Conservation (phyloP, 1,140 invertebrate genomes). For the Dolichoris vasculosae region DNA sequence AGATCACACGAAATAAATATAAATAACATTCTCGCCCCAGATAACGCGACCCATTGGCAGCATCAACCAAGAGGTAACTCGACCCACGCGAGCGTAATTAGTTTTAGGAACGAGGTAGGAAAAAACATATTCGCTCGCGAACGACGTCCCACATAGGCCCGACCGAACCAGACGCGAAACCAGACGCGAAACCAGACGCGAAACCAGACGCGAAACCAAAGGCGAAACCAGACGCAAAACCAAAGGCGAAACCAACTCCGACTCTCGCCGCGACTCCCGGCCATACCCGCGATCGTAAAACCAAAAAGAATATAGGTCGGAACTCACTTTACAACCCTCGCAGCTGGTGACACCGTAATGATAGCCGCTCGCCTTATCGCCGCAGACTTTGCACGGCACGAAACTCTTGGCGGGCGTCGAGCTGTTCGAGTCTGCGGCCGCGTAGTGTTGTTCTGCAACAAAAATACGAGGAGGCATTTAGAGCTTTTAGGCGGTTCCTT, state of each 20-base stretch:
- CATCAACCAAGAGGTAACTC: not conserved
- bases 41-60: not conserved
- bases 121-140: not conserved
- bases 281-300: not conserved
- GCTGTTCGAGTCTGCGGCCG: constrained; percentile 85
- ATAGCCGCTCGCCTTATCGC: constrained; percentile 98
- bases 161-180: too few relatives aligned
- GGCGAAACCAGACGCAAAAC: too few relatives aligned
- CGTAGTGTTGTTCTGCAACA: constrained; percentile 85
- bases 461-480: not conserved
- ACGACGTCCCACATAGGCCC: not conserved
- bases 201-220: too few relatives aligned
- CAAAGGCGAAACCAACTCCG: too few relatives aligned
- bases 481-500: too few relatives aligned
- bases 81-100: not conserved
- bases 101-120: not conserved
- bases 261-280: too few relatives aligned
- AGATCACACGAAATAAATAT: not conserved
- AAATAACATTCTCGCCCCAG: not conserved
- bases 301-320: constrained; percentile 57
- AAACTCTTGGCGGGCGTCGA: constrained; percentile 86
- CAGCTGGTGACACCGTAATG: constrained; percentile 99
- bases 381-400: constrained; percentile 97
- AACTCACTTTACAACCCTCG: constrained; percentile 98
- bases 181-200: too few relatives aligned